A percentile compares a stretch with the other conserved stretches of the same genome.
These are phyloP conservation scores for Rhogogaster chlorosoma DNA, from an alignment of 2,888 invertebrate species.

Conservation along the genomic window DNA sequence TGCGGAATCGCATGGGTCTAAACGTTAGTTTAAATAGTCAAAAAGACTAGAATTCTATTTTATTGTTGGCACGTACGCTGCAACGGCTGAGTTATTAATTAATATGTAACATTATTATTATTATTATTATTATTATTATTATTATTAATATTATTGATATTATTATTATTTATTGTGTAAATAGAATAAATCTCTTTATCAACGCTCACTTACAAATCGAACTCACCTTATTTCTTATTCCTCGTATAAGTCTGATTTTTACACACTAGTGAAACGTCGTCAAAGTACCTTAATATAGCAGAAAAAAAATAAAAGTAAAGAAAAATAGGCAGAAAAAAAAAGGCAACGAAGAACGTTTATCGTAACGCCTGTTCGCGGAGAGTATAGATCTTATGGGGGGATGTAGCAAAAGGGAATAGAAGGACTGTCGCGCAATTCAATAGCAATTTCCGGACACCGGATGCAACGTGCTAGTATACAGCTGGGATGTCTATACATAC, in stretches of 20 bases:
- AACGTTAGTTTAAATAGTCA: background rate
- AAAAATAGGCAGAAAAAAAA: background rate
- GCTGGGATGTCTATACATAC: background rate
- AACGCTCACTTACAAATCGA: conserved; percentile 22
- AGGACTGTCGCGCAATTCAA: conserved; percentile 37
- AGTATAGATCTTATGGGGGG: background rate
- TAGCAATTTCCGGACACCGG: conserved; percentile 47
- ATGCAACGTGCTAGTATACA: background rate
- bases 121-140: conserved; percentile 24
- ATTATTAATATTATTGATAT: too few species aligned
- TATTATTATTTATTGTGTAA: conserved; percentile 47
- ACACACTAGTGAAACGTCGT: background rate
- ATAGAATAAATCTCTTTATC: conserved; percentile 50
- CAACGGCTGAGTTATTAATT: conserved; percentile 10
- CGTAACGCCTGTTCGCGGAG: background rate
- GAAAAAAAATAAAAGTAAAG: background rate
- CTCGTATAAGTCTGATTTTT: background rate
- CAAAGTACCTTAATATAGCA: background rate
- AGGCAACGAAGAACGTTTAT: background rate
- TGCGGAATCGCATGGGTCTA: background rate
- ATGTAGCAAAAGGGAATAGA: conserved; percentile 37
- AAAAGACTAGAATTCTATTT: background rate
- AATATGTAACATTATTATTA: conserved; percentile 40
- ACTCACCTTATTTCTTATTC: background rate
- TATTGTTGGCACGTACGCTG: background rate